Percentiles rank a stretch among this genome's conserved stretches.
These are phyloP conservation scores for Sarcophaga caerulescens DNA, from an alignment of 2,888 invertebrate genomes.

Conservation along the genomic window DNA sequence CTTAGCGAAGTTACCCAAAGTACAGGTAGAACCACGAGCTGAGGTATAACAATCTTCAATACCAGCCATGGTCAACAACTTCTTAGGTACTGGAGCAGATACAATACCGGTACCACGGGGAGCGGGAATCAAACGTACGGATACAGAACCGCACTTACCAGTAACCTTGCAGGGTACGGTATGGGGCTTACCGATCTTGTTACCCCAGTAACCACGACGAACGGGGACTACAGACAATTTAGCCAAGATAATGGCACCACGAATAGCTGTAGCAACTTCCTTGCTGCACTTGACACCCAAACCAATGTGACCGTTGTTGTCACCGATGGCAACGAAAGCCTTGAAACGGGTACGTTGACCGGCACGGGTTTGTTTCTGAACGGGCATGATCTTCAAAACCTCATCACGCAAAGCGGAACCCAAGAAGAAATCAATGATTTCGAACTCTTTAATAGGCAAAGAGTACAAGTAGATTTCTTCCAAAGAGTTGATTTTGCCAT, in stretches of 20 bases:
- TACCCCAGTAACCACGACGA: conserved; percentile 99
- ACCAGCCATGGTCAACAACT: conserved; percentile 98
- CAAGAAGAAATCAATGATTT: conserved; percentile 99
- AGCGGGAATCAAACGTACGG: conserved; percentile 98
- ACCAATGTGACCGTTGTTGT: conserved; percentile 99
- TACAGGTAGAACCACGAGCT: conserved; percentile 98
- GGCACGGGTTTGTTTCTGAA: conserved; percentile 99
- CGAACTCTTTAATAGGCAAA: conserved; percentile 99
- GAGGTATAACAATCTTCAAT: conserved; percentile 99
- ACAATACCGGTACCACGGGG: conserved; percentile 99
- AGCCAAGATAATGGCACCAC: conserved; percentile 98
- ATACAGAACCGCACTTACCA: conserved; percentile 99
- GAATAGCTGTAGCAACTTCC: conserved; percentile 99
- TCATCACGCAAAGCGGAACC: conserved; percentile 97
- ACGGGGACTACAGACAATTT: conserved; percentile 99
- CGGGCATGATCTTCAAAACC: conserved; percentile 99
- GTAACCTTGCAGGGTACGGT: conserved; percentile 99
- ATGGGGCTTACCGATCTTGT: conserved; percentile 99
- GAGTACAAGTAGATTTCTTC: conserved; percentile 99
- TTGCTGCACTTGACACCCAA: conserved; percentile 99
- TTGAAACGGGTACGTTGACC: conserved; percentile 99
- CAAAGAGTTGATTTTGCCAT: conserved; percentile 96
- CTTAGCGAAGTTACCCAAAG: conserved; percentile 99
- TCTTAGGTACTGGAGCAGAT: conserved; percentile 99
- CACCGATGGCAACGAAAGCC: conserved; percentile 97